Evolutionary conservation across 2,888 invertebrate species (phyloP), one percentile per base, ranked within the genome.

Genomic region (Perizoma flavofasciatum): DNA sequence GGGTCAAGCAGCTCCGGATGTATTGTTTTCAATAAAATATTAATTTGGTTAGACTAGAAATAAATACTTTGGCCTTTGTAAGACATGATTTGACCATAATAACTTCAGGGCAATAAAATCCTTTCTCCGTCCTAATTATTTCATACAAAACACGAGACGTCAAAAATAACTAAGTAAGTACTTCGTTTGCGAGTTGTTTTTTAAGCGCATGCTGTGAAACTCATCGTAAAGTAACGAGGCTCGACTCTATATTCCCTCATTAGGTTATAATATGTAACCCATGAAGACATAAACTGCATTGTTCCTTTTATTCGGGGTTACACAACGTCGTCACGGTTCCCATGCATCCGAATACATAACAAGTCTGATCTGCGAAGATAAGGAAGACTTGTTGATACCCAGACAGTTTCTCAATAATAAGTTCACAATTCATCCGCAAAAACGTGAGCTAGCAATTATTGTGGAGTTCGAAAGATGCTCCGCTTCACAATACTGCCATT

Each of bases 341-440:
- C 90, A 90, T 78, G 84, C 79, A 82, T 78, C 81, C 74, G 86
- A 85, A 86, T 79, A 78, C 85, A 88, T 87, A 88, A 89, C 86
- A 79, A 85, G 83, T 73, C 71, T 73, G 85, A 88, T 88, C 77
- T 76, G 73, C 66, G 65, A 70, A 79, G 88, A 90, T 88, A 88
- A 85, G 83, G 81, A 86, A 87, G 83, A 83, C 70, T 73, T 62
- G 73, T 77, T 72, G 74, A 81, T 78, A 75, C 78, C 74, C 78
- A 78, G 77, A 78, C 82, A 70, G 81, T 89, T 88, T 85, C 88
- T 79, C 82, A 87, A 87, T 87, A 83, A 85, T 84, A 83, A 83
- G 81, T 85, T 85, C 83, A 78, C 77, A 83, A 85, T 67, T 70
- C 77, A 78, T 79, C 83, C 75, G 81, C 86, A 89, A 89, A 90